A percentile compares a stretch with the other conserved stretches of the same genome.
phyloP scores from a whole-genome alignment of 1,140 invertebrate species.

The Aphelenchoides fujianensis region DNA sequence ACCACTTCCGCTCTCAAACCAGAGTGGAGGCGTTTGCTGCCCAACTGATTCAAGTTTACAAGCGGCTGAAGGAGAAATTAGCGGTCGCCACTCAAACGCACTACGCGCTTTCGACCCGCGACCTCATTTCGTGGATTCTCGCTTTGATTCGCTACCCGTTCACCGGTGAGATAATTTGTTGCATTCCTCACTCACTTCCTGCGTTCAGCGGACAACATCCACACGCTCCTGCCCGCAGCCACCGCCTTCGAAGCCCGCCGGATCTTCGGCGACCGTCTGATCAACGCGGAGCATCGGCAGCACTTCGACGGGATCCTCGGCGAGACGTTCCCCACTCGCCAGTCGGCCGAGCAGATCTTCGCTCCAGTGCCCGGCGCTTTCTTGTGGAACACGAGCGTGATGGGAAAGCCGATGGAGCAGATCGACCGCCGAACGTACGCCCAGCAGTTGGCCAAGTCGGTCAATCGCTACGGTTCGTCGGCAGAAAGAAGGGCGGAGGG shows the following conservation, averaged over 20 bases:
- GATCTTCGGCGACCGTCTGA: conserved; percentile 76
- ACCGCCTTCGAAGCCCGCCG: conserved; percentile 73
- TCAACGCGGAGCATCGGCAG: conserved; percentile 69
- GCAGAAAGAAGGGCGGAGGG: too few relatives aligned
- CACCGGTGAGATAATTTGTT: conserved; percentile 31
- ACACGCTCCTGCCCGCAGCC: conserved; percentile 66
- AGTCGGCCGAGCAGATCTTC: conserved; percentile 60
- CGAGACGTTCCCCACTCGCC: conserved; percentile 65
- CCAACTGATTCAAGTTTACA: conserved; percentile 72
- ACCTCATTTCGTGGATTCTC: conserved; percentile 73
- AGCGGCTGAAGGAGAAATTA: conserved; percentile 67
- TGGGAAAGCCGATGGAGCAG: conserved; percentile 67
- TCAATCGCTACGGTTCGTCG: conserved; percentile 71
- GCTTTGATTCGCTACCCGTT: conserved; percentile 70
- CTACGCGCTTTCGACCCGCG: conserved; percentile 72
- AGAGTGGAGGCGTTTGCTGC: conserved; percentile 67
- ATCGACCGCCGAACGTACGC: conserved; percentile 68
- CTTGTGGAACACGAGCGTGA: conserved; percentile 6
- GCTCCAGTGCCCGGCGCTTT: neutral
- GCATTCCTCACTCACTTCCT: too few relatives aligned
- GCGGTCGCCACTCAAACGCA: conserved; percentile 68
- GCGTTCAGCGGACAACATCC: conserved; percentile 52
- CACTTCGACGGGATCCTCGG: conserved; percentile 71
- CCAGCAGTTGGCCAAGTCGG: conserved; percentile 69
- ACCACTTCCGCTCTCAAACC: conserved; percentile 45